These are phyloP conservation scores for Panulirus ornatus DNA, from an alignment of 1,140 invertebrate species.

Conservation along the genomic window DNA sequence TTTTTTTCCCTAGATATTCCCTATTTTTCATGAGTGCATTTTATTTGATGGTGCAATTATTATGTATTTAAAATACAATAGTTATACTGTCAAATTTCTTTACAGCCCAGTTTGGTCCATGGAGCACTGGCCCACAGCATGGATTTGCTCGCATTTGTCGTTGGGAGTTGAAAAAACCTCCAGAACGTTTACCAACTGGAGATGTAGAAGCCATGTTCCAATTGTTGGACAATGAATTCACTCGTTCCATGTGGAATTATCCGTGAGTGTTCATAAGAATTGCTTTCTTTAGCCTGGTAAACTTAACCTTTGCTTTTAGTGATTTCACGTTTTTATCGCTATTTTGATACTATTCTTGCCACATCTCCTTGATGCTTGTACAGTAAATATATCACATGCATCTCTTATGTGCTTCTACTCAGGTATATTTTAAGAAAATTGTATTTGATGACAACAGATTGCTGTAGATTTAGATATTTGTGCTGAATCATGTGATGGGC, in stretches of 20 bases:
- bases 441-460: too few relatives aligned
- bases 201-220: slow-evolving; percentile 95
- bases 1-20: too few relatives aligned
- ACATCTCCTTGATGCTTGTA: not conserved
- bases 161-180: slow-evolving; percentile 93
- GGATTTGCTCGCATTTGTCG: slow-evolving; percentile 94
- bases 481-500: too few relatives aligned
- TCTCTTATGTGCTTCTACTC: too few relatives aligned
- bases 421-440: too few relatives aligned
- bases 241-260: slow-evolving; percentile 95
- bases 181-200: slow-evolving; percentile 90
- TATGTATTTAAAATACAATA: too few relatives aligned
- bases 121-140: slow-evolving; percentile 95
- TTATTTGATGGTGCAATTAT: too few relatives aligned
- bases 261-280: slow-evolving; percentile 85
- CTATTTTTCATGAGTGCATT: too few relatives aligned
- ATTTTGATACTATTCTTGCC: not conserved
- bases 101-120: slow-evolving; percentile 95
- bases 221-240: slow-evolving; percentile 94
- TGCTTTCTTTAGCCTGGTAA: too few relatives aligned
- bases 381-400: too few relatives aligned
- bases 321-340: slow-evolving; percentile 3
- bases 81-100: slow-evolving; percentile 49
- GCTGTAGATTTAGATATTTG: too few relatives aligned
- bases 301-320: too few relatives aligned